Base-by-base conservation (phyloP, 2,797 vertebrate species). In the Alectoris magna region DNA sequence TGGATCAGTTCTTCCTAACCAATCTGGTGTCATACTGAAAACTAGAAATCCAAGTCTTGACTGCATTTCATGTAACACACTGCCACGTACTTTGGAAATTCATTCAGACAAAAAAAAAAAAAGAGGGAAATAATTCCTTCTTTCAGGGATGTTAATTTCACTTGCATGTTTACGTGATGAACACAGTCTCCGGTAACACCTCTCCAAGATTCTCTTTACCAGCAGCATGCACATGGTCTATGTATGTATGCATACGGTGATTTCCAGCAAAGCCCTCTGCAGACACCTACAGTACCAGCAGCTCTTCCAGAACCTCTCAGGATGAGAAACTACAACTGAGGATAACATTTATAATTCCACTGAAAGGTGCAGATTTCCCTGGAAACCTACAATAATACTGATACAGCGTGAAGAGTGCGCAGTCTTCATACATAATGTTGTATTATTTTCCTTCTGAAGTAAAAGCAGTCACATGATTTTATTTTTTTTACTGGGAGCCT, bases 191-290 rank as follows among this genome's bases (percentile, higher is more conserved):
- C 56, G 51, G 36, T 11, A 59, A 3, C 10, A 51, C 21, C 34
- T 66, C 44, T 18, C 36, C 8, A 56, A 41, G n/a, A 8, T 41
- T 13, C 55, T 62, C 51, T 73, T 39, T 62, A 67, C 69, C 82
- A 43, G 26, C 0, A 41, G 31, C 4, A 8, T n/a, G 27, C 1
- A 0, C 23, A 23, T 48, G 46, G 11, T 48, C 11, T 48, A 22
- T 11, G 46, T 48, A 48, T 48, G 46, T 48, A 6, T 48, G 46
- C 11, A 48, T 48, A 48, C 12, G 46, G 21, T n/a, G 75, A 90
- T 67, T 89, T 67, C 46, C 62, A 70, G 55, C 34, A 88, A 87
- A 55, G n/a, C 31, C 44, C 70, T 60, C 81, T 92, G 83, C 85
- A 93, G 84, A 56, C 23, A 51, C 19, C 66, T 49, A 66, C 72